Evolutionary conservation across 2,113 vertebrate genomes (phyloP), one percentile per base, ranked within the genome.

Genomic region (Elephantulus edwardii): DNA sequence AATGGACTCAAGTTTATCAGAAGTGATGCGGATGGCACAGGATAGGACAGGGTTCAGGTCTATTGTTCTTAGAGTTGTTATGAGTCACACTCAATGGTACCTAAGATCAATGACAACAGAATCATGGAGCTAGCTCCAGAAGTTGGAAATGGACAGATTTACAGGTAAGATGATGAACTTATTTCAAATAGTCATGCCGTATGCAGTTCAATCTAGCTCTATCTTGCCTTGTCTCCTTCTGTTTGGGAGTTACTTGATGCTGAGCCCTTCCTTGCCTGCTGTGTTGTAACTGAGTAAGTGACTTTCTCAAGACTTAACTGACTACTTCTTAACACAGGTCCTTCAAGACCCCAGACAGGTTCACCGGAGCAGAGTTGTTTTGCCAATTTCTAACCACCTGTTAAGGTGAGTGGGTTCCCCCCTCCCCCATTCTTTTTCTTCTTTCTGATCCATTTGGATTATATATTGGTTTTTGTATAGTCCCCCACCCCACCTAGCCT

Each of bases 371-470:
- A 33, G 3, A 40, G 46, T 14, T 16, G 93, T 35, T 50, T 30
- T 54, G 16, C n/a, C 35, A 56, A 64, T 58, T 90, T 82, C 82
- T 77, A 83, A 79, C 77, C 3, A 72, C 35, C 72, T 76, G 44
- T 62, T 70, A 83, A 66, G 48, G 40, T 20, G n/a, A 93, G 71
- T 77, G 83, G 40, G 48, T 12, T 83, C 79, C 71, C 64, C 86
- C n/a, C 48, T 8, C 44, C 48, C 62, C 38, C 0, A 4, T 88
- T 77, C 70, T 52, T 52, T 66, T 90, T 87, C 50, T 66, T 84
- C 54, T 68, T 40, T 86, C 54, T 74, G n/a, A n/a, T n/a, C 35
- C 72, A 35, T n/a, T 89, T 42, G 40, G 28, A 86, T 85, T 78
- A 86, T 66, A 42, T 76, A 44, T 71, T 81, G 64, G 71, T 58